phyloP scores from a whole-genome alignment of 2,797 vertebrate species.

The Microctenopoma lineatum region DNA sequence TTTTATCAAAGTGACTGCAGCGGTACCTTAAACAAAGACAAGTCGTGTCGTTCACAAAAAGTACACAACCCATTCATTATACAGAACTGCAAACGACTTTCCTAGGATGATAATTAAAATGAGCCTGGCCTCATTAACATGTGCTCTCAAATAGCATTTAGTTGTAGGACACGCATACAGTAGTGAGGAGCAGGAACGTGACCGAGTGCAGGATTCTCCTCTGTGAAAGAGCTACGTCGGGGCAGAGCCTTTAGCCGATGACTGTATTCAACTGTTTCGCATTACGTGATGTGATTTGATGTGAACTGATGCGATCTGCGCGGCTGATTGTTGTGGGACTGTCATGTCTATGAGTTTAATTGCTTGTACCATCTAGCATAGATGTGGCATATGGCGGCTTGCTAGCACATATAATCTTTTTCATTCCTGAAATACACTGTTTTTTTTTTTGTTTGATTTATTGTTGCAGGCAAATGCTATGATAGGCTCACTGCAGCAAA shows the following conservation, averaged over 20 bases:
- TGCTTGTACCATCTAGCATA: constrained; percentile 30
- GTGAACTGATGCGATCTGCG: constrained; percentile 24
- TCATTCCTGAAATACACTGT: background rate
- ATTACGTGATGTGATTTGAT: constrained; percentile 49
- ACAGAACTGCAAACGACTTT: constrained; percentile 47
- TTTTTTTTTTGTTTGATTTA: background rate
- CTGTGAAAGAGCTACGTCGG: constrained; percentile 35
- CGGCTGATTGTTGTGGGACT: constrained; percentile 39
- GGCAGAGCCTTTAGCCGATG: constrained; percentile 46
- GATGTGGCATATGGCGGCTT: constrained; percentile 30
- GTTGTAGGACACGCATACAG: constrained; percentile 43
- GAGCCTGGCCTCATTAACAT: constrained; percentile 53
- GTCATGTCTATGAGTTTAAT: constrained; percentile 30
- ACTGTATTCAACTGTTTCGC: constrained; percentile 52
- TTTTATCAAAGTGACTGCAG: constrained; percentile 11
- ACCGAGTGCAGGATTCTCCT: constrained; percentile 43
- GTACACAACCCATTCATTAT: constrained; percentile 40
- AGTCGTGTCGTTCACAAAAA: constrained; percentile 3
- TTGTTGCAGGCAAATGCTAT: too few species aligned
- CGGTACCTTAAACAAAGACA: constrained; percentile 8
- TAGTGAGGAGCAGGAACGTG: constrained; percentile 25
- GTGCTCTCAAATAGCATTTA: constrained; percentile 63
- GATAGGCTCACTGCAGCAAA: background rate
- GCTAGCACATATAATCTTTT: constrained; percentile 15
- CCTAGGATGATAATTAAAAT: constrained; percentile 58